phyloP scores from a whole-genome alignment of 2,888 invertebrate species.

The Masnerella sp. region DNA sequence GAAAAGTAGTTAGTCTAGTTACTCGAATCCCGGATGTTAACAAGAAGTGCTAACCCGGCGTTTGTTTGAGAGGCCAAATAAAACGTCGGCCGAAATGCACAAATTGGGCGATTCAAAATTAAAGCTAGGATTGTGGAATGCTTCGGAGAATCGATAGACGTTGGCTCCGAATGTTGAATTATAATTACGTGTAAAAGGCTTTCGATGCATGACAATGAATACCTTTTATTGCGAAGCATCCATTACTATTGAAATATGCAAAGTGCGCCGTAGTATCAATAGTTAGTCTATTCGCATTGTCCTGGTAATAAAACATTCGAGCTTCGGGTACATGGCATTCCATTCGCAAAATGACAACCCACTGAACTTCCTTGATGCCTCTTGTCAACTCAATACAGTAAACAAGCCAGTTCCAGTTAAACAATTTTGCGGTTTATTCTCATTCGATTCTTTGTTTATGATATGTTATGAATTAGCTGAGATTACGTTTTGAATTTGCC shows the following conservation, averaged over 20 bases:
- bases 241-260: slow-evolving; percentile 51
- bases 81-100: slow-evolving; percentile 1
- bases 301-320: slow-evolving; percentile 19
- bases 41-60: slow-evolving; percentile 30
- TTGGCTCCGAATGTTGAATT: slow-evolving; percentile 1
- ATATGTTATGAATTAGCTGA: too few species aligned
- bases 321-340: slow-evolving; percentile 14
- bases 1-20: slow-evolving; percentile 57
- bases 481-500: too few species aligned
- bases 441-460: too few species aligned
- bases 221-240: slow-evolving; percentile 32
- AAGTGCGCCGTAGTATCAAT: slow-evolving; percentile 14
- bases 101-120: slow-evolving; percentile 9
- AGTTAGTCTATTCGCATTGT: slow-evolving; percentile 23
- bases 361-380: slow-evolving; percentile 16
- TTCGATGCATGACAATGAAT: slow-evolving; percentile 47
- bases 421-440: too few species aligned
- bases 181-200: slow-evolving; percentile 37
- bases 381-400: background rate
- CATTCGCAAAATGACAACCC: slow-evolving; percentile 28
- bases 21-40: slow-evolving; percentile 51
- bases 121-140: background rate
- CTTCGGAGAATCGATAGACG: slow-evolving; percentile 12
- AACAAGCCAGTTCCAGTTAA: background rate
- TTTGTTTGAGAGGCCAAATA: slow-evolving; percentile 14